A percentile compares a stretch with the other conserved stretches of the same genome.
These are phyloP conservation scores for Cyclura pinguis DNA, from an alignment of 2,797 vertebrate genomes.

Conservation along the genomic window DNA sequence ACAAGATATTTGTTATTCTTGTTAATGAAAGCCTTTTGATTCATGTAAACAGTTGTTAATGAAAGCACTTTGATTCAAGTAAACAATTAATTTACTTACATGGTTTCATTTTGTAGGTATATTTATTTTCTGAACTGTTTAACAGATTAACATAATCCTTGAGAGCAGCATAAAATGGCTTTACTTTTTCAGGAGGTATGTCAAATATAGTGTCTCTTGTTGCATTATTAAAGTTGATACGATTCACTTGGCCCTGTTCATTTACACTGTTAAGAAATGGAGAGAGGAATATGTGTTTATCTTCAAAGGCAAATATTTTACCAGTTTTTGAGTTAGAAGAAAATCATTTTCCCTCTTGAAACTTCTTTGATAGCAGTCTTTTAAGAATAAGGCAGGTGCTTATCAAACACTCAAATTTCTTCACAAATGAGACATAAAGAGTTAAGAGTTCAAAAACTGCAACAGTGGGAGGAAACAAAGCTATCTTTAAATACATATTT, in stretches of 20 bases:
- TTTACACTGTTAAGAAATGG: slow-evolving; percentile 81
- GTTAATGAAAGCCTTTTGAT: not conserved
- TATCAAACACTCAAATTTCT: not conserved
- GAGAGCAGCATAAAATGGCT: slow-evolving; percentile 90
- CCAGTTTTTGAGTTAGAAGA: slow-evolving; percentile 2
- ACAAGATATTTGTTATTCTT: not conserved
- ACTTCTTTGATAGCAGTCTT: not conserved
- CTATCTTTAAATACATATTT: not conserved
- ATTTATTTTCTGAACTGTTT: slow-evolving; percentile 83
- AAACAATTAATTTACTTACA: slow-evolving; percentile 81
- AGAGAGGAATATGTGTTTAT: slow-evolving; percentile 30
- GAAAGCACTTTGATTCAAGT: not conserved
- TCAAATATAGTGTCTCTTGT: slow-evolving; percentile 93
- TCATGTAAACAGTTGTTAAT: not conserved
- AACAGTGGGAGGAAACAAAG: not conserved
- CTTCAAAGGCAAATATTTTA: not conserved
- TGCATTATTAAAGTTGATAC: slow-evolving; percentile 95
- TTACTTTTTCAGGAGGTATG: slow-evolving; percentile 87
- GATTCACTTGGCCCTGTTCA: slow-evolving; percentile 79
- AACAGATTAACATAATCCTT: slow-evolving; percentile 87
- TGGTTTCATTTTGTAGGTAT: slow-evolving; percentile 90
- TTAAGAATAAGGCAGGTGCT: not conserved
- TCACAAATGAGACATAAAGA: not conserved
- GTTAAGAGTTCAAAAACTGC: not conserved
- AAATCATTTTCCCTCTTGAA: slow-evolving; percentile 5